phyloP scores from a whole-genome alignment of 2,888 invertebrate genomes.

The Stenurella melanura region DNA sequence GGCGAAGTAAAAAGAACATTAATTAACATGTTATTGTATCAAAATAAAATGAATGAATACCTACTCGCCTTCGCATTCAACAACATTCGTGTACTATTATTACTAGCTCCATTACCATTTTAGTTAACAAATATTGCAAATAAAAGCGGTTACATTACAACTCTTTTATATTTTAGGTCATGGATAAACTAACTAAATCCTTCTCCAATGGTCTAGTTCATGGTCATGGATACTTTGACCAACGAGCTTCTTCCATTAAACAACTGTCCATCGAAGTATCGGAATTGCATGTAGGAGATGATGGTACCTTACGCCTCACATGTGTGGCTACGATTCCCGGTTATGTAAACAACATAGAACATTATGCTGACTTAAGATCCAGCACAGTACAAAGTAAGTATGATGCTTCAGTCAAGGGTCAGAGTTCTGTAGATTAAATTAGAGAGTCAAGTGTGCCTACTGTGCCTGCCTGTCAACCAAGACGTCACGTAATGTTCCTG shows the following conservation, averaged over 20 bases:
- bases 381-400: constrained; percentile 83
- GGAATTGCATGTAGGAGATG: constrained; percentile 81
- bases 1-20: too few relatives aligned
- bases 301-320: constrained; percentile 82
- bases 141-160: too few relatives aligned
- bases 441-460: too few relatives aligned
- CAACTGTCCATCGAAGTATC: constrained; percentile 85
- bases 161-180: constrained; percentile 66
- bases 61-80: too few relatives aligned
- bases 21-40: too few relatives aligned
- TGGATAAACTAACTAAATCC: constrained; percentile 71
- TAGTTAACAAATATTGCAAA: too few relatives aligned
- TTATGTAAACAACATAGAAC: constrained; percentile 81
- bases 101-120: too few relatives aligned
- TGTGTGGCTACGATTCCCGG: constrained; percentile 88
- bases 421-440: too few relatives aligned
- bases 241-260: constrained; percentile 77
- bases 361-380: constrained; percentile 84
- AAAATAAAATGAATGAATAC: too few relatives aligned
- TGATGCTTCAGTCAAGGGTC: not conserved
- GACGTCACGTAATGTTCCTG: too few relatives aligned
- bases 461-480: too few relatives aligned
- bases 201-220: constrained; percentile 74
- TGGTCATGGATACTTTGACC: constrained; percentile 74
- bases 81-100: too few relatives aligned